These are phyloP conservation scores for Scaptomyza cyrtandrae DNA, from an alignment of 2,888 invertebrate genomes.

Conservation along the genomic window DNA sequence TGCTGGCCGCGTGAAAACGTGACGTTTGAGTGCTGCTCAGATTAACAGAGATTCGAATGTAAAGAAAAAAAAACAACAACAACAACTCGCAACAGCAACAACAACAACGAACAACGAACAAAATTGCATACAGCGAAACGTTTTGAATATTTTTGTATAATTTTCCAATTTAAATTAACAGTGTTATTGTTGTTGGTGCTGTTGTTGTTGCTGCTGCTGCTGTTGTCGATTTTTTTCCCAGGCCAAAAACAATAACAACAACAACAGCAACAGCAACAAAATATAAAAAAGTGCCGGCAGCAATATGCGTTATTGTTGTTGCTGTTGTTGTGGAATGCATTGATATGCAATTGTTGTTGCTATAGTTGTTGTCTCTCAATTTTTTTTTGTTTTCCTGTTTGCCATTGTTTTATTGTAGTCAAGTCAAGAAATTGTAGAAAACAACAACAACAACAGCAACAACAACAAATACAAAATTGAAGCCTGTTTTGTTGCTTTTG, in stretches of 20 bases:
- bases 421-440: constrained; percentile 35
- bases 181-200: constrained; percentile 55
- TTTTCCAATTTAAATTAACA: constrained; percentile 83
- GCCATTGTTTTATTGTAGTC: constrained; percentile 65
- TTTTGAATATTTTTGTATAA: constrained; percentile 83
- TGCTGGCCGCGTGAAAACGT: constrained; percentile 82
- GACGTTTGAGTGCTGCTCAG: constrained; percentile 80
- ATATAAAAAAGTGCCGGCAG: constrained; percentile 59
- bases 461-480: constrained; percentile 17
- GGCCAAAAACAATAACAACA: constrained; percentile 55
- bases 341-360: constrained; percentile 50
- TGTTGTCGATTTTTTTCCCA: constrained; percentile 80
- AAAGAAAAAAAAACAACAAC: constrained; percentile 37
- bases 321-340: constrained; percentile 56
- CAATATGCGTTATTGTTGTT: constrained; percentile 61
- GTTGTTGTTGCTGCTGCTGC: constrained; percentile 33
- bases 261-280: background rate
- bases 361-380: background rate
- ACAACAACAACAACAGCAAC: constrained; percentile 6
- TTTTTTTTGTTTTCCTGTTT: constrained; percentile 5
- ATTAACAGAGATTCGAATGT: constrained; percentile 78
- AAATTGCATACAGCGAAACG: constrained; percentile 52
- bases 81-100: constrained; percentile 37
- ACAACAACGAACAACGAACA: constrained; percentile 7
- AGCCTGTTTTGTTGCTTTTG: constrained; percentile 34